Conservation (phyloP, 2,113 vertebrate species). For the Anhinga rufa region DNA sequence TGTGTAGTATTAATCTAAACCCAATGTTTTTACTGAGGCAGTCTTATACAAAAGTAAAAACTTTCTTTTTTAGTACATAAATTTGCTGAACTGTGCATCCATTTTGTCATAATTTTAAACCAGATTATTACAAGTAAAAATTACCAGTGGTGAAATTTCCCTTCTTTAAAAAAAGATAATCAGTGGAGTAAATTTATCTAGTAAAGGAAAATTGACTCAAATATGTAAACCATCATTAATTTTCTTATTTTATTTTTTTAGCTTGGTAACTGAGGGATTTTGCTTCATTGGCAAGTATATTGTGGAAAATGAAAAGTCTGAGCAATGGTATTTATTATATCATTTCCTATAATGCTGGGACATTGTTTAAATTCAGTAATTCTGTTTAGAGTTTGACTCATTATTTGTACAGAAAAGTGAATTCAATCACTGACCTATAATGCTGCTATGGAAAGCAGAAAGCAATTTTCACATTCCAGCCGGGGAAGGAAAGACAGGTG, state of each 20-base stretch:
- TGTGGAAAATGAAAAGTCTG: neutral
- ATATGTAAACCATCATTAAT: neutral
- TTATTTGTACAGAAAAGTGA: neutral
- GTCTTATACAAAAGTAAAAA: neutral
- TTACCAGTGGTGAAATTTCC: neutral
- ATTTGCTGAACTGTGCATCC: neutral
- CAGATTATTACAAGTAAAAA: neutral
- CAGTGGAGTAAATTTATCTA: neutral
- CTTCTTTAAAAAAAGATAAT: neutral
- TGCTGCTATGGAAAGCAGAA: neutral
- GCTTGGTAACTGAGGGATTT: neutral
- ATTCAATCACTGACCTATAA: neutral
- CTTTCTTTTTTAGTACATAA: neutral
- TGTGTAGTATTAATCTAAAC: neutral
- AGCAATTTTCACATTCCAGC: neutral
- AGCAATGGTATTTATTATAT: neutral
- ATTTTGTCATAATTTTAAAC: neutral
- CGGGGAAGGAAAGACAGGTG: neutral
- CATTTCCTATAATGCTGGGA: neutral
- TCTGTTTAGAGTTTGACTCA: neutral
- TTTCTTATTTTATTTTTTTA: no score
- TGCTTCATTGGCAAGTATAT: neutral
- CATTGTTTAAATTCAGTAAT: neutral
- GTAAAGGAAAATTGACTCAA: neutral
- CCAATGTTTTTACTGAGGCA: neutral